phyloP scores from a whole-genome alignment of 1,140 invertebrate species.

The Trinorchestia longiramus region DNA sequence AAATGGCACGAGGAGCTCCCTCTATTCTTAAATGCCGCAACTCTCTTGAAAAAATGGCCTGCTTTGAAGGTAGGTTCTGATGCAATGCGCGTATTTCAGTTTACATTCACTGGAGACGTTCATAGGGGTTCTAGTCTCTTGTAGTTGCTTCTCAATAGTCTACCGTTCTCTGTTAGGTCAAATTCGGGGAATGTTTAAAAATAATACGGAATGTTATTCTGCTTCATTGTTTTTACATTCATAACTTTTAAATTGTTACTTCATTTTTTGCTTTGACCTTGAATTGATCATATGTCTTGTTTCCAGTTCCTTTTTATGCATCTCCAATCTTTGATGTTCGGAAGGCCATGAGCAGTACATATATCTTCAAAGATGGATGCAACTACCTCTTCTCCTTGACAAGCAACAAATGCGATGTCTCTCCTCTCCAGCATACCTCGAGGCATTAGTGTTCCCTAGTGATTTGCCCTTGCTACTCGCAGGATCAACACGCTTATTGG shows the following conservation, averaged over 20 bases:
- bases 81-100: constrained; percentile 21
- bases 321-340: no score
- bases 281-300: no score
- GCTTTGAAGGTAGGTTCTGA: constrained; percentile 29
- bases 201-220: neutral
- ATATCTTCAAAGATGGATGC: no score
- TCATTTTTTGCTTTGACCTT: neutral
- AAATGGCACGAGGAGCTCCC: constrained; percentile 41
- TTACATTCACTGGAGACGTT: neutral
- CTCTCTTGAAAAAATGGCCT: constrained; percentile 35
- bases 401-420: no score
- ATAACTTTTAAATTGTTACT: neutral
- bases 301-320: no score
- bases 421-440: no score
- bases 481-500: no score
- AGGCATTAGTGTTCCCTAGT: no score
- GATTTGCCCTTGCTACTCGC: no score
- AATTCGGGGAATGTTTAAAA: neutral
- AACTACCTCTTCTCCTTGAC: no score
- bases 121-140: neutral
- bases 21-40: constrained; percentile 45
- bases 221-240: neutral
- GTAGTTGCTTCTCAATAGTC: neutral
- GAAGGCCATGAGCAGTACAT: no score
- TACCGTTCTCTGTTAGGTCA: neutral